Base-by-base conservation (phyloP, 2,888 invertebrate genomes). In the Frankliniella fusca region DNA sequence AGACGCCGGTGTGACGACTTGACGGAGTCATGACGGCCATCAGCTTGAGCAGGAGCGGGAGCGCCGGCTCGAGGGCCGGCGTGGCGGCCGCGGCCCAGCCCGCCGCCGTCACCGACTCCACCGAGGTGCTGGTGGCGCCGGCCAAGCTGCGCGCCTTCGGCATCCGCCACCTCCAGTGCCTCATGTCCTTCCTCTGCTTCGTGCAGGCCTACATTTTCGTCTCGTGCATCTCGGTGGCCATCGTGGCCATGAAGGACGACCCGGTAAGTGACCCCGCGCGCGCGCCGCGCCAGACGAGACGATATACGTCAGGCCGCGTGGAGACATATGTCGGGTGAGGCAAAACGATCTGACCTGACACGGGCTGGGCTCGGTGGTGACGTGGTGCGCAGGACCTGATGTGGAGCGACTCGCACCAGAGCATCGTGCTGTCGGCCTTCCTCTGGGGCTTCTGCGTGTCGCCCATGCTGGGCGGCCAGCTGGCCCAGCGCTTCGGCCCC, bases 381-480 rank as follows among this genome's bases (percentile, higher is more conserved):
- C 27, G 2, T 27, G 12, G 9, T 9, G 27, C 23, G 23, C 70
- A 76, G 70, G 70, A 27, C 11, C 70, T 76, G 23, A 1, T 27
- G 27, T 76, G 70, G 70, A 23, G 27, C 23, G 8, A 8, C 23
- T 8, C 9, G 7, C 11, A 76, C 11, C 70, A 76, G 70, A 76
- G 70, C 70, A 10, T 76, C 11, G 70, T 76, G 70, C 23, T 76
- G 27, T 76, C 70, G 23, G 70, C 70, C 70, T 76, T 76, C 27
- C 70, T 76, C 27, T 76, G 70, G 70, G 70, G 70, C 70, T 76
- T 76, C 70, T 76, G 70, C 70, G 27, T 27, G 70, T 23, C 70
- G 23, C 70, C 70, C 27, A 76, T 76, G 23, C 23, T 27, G 70
- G 70, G 70, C 27, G 70, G 70, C 70, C 70, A 27, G 23, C 70